Conservation (phyloP, 1,140 invertebrate genomes). For the Colletes gigas region DNA sequence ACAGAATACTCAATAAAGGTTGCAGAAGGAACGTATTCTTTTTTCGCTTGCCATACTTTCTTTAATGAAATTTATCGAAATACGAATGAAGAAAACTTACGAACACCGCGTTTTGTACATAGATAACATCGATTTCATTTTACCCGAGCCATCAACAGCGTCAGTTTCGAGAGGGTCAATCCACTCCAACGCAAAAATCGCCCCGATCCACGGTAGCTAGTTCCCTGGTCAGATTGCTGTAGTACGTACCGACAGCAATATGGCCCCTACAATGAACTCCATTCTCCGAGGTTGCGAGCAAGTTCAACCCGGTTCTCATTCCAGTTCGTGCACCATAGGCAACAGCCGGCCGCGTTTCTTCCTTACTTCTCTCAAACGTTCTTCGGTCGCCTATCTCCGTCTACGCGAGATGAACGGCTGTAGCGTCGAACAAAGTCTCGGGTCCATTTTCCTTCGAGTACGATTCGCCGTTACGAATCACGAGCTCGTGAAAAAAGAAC, state of each 20-base stretch:
- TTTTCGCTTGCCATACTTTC: too few relatives aligned
- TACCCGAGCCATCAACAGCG: neutral
- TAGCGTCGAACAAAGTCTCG: slow-evolving; percentile 43
- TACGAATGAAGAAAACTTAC: neutral
- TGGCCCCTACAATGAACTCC: slow-evolving; percentile 64
- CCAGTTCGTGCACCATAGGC: neutral
- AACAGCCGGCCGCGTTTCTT: slow-evolving; percentile 24
- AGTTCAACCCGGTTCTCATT: slow-evolving; percentile 26
- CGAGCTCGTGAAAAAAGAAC: slow-evolving; percentile 51
- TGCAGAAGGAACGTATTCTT: too few relatives aligned
- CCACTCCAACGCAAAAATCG: slow-evolving; percentile 14
- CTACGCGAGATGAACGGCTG: neutral
- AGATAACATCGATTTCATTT: slow-evolving; percentile 2
- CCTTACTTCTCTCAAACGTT: neutral
- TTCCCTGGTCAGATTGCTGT: slow-evolving; percentile 56
- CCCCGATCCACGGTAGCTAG: slow-evolving; percentile 21
- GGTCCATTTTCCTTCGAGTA: slow-evolving; percentile 68
- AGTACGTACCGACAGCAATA: slow-evolving; percentile 55
- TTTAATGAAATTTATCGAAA: neutral
- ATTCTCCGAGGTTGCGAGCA: slow-evolving; percentile 35
- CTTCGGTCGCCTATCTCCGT: slow-evolving; percentile 9
- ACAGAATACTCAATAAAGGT: too few relatives aligned
- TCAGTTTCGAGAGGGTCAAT: neutral
- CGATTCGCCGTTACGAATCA: slow-evolving; percentile 68
- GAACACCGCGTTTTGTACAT: neutral